These are phyloP conservation scores for Bergia sp. DNA, from an alignment of 92 coral and sea anemone species.

Conservation along the genomic window DNA sequence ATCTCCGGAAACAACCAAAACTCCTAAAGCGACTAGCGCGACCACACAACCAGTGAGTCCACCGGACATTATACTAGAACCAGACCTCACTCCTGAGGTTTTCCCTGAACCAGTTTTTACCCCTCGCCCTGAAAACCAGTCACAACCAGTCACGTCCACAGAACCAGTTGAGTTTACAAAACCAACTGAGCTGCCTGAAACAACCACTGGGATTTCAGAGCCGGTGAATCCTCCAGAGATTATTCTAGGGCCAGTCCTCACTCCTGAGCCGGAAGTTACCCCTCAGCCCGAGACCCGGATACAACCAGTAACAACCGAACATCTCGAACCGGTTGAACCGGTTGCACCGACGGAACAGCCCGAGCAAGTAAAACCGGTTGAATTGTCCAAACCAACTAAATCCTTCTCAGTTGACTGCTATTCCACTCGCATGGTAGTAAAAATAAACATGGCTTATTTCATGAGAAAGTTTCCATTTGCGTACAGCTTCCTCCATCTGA, in stretches of 20 bases:
- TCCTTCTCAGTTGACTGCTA: conserved; percentile 29
- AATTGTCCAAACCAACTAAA: neutral
- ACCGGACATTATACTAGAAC: neutral
- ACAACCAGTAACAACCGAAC: neutral
- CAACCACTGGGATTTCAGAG: neutral
- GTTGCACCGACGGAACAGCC: neutral
- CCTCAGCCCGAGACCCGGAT: neutral
- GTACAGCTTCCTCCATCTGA: conserved; percentile 27
- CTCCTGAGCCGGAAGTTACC: neutral
- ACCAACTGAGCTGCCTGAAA: neutral
- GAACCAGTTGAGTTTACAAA: neutral
- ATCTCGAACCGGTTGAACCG: neutral
- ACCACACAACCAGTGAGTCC: neutral
- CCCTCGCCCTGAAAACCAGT: neutral
- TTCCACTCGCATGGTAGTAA: conserved; percentile 19
- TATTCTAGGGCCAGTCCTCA: neutral
- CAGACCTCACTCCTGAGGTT: neutral
- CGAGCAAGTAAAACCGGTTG: neutral
- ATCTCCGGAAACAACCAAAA: neutral
- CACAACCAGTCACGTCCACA: neutral
- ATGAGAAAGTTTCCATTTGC: neutral
- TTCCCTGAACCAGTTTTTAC: neutral
- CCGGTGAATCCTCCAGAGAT: neutral
- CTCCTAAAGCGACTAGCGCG: neutral
- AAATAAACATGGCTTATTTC: conserved; percentile 20